Conservation (phyloP, 2,113 vertebrate species). For the Trachemys scripta region DNA sequence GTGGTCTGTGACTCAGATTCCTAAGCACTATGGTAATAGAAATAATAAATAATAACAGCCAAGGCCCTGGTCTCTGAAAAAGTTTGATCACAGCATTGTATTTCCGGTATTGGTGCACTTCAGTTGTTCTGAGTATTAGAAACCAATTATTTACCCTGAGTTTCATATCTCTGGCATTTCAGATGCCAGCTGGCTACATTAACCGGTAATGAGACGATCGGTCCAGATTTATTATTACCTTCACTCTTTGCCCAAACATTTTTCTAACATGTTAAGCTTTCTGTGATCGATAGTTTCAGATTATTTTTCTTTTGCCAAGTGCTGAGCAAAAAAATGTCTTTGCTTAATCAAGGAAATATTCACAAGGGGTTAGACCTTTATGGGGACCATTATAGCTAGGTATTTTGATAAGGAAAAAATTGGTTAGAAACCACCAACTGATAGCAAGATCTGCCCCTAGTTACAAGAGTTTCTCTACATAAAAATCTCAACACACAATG, state of each 20-base stretch:
- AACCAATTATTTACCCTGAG: background rate
- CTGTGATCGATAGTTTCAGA: background rate
- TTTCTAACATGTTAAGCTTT: slow-evolving; percentile 39
- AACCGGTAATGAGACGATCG: slow-evolving; percentile 47
- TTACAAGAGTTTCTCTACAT: slow-evolving; percentile 6
- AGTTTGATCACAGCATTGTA: rapidly evolving
- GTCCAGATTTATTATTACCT: slow-evolving; percentile 42
- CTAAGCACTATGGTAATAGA: background rate
- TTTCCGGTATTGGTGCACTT: background rate
- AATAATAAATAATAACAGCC: background rate
- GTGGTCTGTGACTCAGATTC: background rate
- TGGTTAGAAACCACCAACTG: slow-evolving; percentile 16
- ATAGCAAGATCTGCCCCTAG: background rate
- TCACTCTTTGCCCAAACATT: slow-evolving; percentile 58
- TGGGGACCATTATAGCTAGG: background rate
- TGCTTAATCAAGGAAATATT: slow-evolving; percentile 28
- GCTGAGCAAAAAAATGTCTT: slow-evolving; percentile 36
- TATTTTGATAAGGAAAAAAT: background rate
- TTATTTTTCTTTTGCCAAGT: slow-evolving; percentile 38
- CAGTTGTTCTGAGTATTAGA: background rate
- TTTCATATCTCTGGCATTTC: background rate
- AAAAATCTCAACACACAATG: background rate
- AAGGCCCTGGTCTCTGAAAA: background rate
- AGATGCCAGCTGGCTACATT: slow-evolving; percentile 28
- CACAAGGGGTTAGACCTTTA: background rate